Percentiles rank a stretch among this genome's conserved stretches.
Evolutionary conservation across 2,113 vertebrate genomes (phyloP).

Genomic region (Opisthocomus hoazin): DNA sequence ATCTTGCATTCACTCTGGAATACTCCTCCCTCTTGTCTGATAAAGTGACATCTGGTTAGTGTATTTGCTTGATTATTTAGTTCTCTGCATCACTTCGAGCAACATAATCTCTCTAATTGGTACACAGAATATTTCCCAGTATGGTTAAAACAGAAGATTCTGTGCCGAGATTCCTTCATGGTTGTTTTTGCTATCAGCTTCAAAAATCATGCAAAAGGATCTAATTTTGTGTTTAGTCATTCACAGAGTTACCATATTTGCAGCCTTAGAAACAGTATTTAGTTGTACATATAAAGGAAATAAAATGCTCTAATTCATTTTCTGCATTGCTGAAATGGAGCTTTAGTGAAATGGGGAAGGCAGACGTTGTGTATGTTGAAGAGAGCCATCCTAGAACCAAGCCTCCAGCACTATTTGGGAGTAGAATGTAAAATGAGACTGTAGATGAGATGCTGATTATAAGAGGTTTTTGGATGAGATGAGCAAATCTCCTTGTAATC

Average conservation of each 20-base stretch:
- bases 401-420: neutral
- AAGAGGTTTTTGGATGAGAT: neutral
- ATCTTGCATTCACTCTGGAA: neutral
- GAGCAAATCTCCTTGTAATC: neutral
- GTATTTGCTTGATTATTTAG: neutral
- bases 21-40: neutral
- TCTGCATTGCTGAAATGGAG: constrained; percentile 31
- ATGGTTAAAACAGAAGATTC: neutral
- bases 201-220: neutral
- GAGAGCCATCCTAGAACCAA: neutral
- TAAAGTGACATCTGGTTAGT: constrained; percentile 28
- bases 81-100: constrained; percentile 20
- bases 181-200: neutral
- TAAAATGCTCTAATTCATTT: constrained; percentile 56
- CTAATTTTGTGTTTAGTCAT: neutral
- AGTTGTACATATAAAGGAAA: neutral
- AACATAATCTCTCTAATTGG: constrained; percentile 51
- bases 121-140: neutral
- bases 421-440: constrained; percentile 21
- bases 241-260: neutral
- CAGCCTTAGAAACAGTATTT: neutral
- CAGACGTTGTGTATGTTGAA: neutral
- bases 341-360: neutral
- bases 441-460: neutral
- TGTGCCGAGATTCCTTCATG: neutral